phyloP scores from a whole-genome alignment of 2,113 vertebrate genomes.

The Platysteira castanea region DNA sequence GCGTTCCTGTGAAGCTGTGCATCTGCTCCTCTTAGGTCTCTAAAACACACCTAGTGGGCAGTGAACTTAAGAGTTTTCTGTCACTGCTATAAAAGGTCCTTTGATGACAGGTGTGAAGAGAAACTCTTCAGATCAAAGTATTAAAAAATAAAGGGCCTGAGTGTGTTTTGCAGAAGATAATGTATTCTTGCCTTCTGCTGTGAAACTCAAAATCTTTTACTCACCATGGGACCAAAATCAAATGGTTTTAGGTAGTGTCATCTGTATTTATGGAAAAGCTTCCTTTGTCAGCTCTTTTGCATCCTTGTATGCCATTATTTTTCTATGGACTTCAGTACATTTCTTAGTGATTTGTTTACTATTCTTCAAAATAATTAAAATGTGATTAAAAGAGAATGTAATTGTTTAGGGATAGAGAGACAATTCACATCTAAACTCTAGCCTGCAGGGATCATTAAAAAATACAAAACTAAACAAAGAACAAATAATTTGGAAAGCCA shows the following conservation, averaged over 20 bases:
- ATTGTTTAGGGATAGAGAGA: not conserved
- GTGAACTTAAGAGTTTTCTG: not conserved
- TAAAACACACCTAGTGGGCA: not conserved
- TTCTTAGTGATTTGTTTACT: not conserved
- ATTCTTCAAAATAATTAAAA: not conserved
- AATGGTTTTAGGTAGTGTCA: not conserved
- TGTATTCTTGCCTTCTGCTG: not conserved
- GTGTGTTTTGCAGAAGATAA: not conserved
- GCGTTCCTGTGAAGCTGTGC: fast-evolving
- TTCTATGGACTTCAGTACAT: not conserved
- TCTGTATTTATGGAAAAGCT: not conserved
- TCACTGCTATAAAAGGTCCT: not conserved
- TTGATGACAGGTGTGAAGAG: not conserved
- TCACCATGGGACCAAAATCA: not conserved
- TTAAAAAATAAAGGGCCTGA: not conserved
- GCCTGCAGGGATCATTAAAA: not conserved
- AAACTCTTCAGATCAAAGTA: not conserved
- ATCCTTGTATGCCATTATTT: not conserved
- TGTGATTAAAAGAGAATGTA: not conserved
- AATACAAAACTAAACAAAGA: not conserved
- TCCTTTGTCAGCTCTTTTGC: not conserved
- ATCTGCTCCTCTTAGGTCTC: not conserved
- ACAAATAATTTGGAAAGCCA: not conserved
- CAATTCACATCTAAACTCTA: not conserved
- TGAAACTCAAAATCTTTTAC: not conserved